Base-by-base conservation (phyloP, 2,113 vertebrate genomes). In the Cebidichthys violaceus region DNA sequence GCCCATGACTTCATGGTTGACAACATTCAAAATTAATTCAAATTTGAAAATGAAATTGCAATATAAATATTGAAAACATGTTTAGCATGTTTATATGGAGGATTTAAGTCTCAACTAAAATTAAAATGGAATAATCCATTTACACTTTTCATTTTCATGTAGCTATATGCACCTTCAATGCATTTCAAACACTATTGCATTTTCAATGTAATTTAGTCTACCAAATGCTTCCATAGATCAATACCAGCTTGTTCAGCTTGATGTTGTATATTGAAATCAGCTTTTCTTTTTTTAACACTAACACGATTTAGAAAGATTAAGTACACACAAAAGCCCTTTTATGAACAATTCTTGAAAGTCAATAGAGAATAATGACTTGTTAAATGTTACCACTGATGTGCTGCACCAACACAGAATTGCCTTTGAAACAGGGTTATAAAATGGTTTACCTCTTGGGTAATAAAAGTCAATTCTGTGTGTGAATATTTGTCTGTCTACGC, bases 351-450 rank as follows among this genome's bases (percentile, higher is more conserved):
- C 65, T 52, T 45, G 45, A 52, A 75, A 74, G 75, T 54, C 59
- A 41, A 57, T 1, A 41, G 71, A 70, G 70, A 20, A 66, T 70
- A 64, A 85, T 62, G 18, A 68, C 80, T 83, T 83, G 76, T 81
- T 79, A 81, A 85, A 85, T 78, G 69, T 77, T 78, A 33, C 29
- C 69, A 47, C 9, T 67, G 83, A 83, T 77, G 65, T 86, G 75
- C 67, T 86, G 64, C 41, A 52, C 31, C 20, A 59, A 65, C 55
- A 76, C 43, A 73, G 78, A 79, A 74, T 8, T 69, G 64, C 69
- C 76, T 87, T 88, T 89, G 72, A 75, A 86, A 85, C 15, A 29
- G 41, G 67, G 59, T 76, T 76, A 81, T 85, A 61, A 84, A 86
- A 86, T 68, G 54, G 6, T 82, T 79, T 72, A 82, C 84, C 72